Evolutionary conservation across 2,113 vertebrate genomes (phyloP).

Genomic region (Oreochromis spilurus): DNA sequence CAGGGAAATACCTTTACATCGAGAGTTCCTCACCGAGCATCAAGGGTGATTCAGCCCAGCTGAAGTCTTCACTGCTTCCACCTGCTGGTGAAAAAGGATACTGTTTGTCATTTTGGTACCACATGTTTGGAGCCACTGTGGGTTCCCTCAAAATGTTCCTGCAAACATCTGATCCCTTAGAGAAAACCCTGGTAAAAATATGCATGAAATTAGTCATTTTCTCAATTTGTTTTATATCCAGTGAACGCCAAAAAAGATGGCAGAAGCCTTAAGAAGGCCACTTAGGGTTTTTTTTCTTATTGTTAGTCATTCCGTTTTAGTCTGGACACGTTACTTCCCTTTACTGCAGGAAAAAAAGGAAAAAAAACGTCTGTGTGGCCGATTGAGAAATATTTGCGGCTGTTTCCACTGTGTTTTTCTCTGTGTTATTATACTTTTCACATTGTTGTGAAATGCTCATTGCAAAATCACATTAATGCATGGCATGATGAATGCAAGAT

Average conservation of each 20-base stretch:
- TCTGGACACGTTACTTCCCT: conserved; percentile 35
- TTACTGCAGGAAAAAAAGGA: neutral
- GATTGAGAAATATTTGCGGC: conserved; percentile 49
- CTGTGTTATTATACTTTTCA: conserved; percentile 22
- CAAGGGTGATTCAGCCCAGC: conserved; percentile 44
- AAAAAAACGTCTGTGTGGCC: neutral
- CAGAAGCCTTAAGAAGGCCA: neutral
- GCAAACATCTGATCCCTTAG: conserved; percentile 28
- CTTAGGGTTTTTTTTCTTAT: neutral
- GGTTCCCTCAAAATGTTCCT: conserved; percentile 63
- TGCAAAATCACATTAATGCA: conserved; percentile 45
- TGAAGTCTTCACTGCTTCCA: conserved; percentile 67
- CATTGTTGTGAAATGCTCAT: conserved; percentile 54
- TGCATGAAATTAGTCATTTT: neutral
- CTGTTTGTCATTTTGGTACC: conserved; percentile 72
- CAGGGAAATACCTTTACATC: conserved; percentile 72
- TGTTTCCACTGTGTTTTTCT: neutral
- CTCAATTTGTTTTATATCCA: neutral
- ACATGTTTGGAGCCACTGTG: conserved; percentile 73
- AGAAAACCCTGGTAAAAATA: conserved; percentile 56
- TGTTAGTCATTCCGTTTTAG: neutral
- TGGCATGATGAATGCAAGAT: conserved; percentile 1
- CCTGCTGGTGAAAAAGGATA: conserved; percentile 67
- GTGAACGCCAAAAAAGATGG: neutral
- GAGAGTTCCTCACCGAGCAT: conserved; percentile 50